Base-by-base conservation (phyloP, 1,140 invertebrate species). In the Saccostrea echinata region DNA sequence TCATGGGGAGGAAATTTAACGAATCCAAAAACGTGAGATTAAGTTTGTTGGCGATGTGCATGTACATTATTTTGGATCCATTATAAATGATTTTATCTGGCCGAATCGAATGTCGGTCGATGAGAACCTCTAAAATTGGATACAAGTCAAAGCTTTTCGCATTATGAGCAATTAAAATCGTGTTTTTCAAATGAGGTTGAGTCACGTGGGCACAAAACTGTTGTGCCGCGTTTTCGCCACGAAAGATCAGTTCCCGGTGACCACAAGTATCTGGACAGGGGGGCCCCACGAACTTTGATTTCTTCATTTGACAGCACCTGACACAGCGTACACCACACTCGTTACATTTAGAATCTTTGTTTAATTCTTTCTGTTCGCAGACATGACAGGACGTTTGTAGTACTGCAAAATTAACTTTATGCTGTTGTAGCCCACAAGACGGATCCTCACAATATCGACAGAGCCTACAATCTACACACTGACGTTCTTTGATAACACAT, bases 1-100 rank as follows among this genome's bases (percentile, higher is more conserved):
- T 71, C 89, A 90, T 90, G 16, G 88, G 71, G 1, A 89, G 24
- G 76, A 89, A 89, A 83, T 86, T 86, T 13, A 89, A 35, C 18
- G 85, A 84, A 84, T 89, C 88, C 6, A 89, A 52, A n/a, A 87
- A 30, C 64, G 43, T 43, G 11, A 87, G 24, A 57, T 87, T 84
- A 8, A 87, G 57, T 13, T 71, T 71, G 21, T 64, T 84, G 8
- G 33, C 80, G 8, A 84, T 30, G 82, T 61, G 52, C 80, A 87
- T 83, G 86, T 84, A 51, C 86, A 87, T 87, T 64, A 87, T 68
- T 52, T 87, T 84, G 18, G 52, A 64, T 27, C 86, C 86, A 27
- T 27, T 68, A 43, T 84, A 87, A 21, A 84, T 84, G 16, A 84
- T 57, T 27, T 81, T 81, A 27, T 87, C 83, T 43, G 43, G 43